These are phyloP conservation scores for Mesoligia furuncula DNA, from an alignment of 2,888 invertebrate species.

Conservation along the genomic window DNA sequence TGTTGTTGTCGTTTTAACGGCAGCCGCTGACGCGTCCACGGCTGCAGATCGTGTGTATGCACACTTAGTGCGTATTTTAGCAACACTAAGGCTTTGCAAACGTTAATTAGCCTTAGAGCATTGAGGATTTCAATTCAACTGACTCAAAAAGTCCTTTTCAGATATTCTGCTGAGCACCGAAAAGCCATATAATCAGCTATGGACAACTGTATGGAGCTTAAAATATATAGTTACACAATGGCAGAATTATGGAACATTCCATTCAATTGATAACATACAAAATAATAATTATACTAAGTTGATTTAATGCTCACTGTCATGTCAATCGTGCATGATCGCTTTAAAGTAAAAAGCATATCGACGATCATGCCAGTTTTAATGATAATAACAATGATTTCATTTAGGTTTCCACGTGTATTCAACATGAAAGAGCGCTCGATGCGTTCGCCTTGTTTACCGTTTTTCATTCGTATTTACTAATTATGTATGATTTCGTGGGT, in stretches of 20 bases:
- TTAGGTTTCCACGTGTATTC: constrained; percentile 6
- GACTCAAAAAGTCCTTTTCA: neutral
- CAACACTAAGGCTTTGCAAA: neutral
- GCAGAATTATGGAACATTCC: constrained; percentile 31
- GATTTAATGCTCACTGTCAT: constrained; percentile 30
- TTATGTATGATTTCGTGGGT: neutral
- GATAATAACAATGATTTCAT: constrained; percentile 27
- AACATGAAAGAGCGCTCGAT: constrained; percentile 5
- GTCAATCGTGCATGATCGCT: constrained; percentile 29
- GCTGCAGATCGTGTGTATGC: neutral
- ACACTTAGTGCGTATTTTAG: neutral
- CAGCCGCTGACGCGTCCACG: too few species aligned
- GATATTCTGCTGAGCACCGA: neutral
- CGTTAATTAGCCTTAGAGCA: neutral
- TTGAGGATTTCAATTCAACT: neutral
- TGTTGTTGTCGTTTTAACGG: too few species aligned
- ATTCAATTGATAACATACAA: constrained; percentile 31
- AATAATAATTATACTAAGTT: constrained; percentile 25
- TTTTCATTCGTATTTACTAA: neutral
- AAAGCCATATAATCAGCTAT: neutral
- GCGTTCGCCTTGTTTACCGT: neutral
- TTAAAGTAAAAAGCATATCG: constrained; percentile 18
- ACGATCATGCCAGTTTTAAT: constrained; percentile 21
- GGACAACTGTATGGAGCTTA: constrained; percentile 16
- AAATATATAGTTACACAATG: constrained; percentile 8